Evolutionary conservation across 2,888 invertebrate genomes (phyloP).

Genomic region (Euzophera pinguis): DNA sequence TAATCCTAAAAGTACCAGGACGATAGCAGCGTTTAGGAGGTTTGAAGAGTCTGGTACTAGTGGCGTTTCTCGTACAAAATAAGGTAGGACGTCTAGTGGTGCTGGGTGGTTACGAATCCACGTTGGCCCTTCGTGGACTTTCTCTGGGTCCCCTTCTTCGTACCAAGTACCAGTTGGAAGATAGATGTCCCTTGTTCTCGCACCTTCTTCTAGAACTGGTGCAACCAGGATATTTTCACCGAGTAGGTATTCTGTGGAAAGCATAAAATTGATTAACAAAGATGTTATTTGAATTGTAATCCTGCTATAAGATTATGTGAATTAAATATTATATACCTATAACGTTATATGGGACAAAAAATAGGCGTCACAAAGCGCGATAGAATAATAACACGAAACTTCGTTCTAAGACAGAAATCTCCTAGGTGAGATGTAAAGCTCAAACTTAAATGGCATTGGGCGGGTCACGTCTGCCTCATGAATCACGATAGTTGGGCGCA

Average conservation of each 20-base stretch:
- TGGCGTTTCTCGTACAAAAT: conserved; percentile 70
- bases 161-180: conserved; percentile 87
- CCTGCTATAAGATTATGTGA: too few species aligned
- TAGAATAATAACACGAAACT: too few species aligned
- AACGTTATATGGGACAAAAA: too few species aligned
- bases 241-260: conserved; percentile 84
- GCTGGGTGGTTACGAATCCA: conserved; percentile 84
- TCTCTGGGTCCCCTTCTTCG: conserved; percentile 76
- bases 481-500: too few species aligned
- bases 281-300: too few species aligned
- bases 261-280: background rate
- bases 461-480: too few species aligned
- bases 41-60: conserved; percentile 26
- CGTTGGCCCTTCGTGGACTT: conserved; percentile 75
- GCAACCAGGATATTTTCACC: conserved; percentile 89
- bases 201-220: conserved; percentile 84
- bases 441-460: too few species aligned
- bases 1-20: conserved; percentile 38
- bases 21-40: conserved; percentile 27
- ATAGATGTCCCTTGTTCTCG: conserved; percentile 83
- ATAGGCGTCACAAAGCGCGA: too few species aligned
- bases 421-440: too few species aligned
- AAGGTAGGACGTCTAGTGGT: conserved; percentile 84
- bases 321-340: too few species aligned
- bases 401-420: too few species aligned